Evolutionary conservation across 2,888 invertebrate genomes (phyloP).

Genomic region (Heliconius cydno): DNA sequence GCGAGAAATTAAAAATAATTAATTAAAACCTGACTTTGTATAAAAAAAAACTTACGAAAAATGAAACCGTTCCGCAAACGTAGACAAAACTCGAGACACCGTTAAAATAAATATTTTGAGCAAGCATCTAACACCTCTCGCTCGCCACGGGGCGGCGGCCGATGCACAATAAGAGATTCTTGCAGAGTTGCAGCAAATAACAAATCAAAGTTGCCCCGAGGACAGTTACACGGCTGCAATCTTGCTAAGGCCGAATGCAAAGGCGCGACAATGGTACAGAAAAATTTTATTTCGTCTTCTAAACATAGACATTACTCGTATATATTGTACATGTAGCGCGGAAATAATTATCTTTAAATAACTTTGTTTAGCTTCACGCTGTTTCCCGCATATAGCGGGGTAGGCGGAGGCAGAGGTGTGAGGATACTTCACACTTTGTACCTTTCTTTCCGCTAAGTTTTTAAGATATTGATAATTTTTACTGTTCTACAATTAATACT

Average conservation of each 20-base stretch:
- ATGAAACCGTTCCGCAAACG: background rate
- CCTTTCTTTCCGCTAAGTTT: too few species aligned
- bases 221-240: constrained; percentile 28
- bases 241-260: constrained; percentile 18
- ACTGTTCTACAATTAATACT: too few species aligned
- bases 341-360: too few species aligned
- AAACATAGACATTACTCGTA: background rate
- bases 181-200: constrained; percentile 23
- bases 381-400: too few species aligned
- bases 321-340: background rate
- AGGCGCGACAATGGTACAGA: background rate
- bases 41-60: background rate
- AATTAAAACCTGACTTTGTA: background rate
- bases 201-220: constrained; percentile 31
- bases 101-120: constrained; percentile 12
- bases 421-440: too few species aligned
- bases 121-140: background rate
- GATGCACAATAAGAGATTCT: constrained; percentile 12
- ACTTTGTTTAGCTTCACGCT: too few species aligned
- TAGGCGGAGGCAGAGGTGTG: too few species aligned
- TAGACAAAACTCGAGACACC: constrained; percentile 6
- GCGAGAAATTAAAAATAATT: background rate
- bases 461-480: too few species aligned
- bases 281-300: background rate
- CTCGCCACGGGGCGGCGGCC: background rate